Base-by-base conservation (phyloP, 2,888 invertebrate genomes). In the Leptura quadrifasciata region DNA sequence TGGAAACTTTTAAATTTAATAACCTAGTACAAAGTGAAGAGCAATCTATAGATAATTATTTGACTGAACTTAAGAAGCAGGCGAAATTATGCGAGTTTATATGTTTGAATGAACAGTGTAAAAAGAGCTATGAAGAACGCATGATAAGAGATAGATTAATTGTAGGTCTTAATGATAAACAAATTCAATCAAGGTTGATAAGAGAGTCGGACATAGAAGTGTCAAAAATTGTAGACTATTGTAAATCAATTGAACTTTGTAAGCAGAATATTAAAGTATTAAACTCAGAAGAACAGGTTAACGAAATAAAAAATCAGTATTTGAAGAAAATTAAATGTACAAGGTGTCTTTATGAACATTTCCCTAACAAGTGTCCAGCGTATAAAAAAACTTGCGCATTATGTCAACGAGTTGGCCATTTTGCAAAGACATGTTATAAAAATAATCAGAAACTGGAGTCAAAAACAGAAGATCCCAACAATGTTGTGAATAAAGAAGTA, bases 381-480 rank as follows among this genome's bases (percentile, higher is more conserved):
- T 69, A 69, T 15, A 31, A n/a, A n/a, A 73, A 73, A 52, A 65
- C 64, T 24, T 73, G 67, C 57, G 58, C 55, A 15, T 31, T 35
- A 17, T 73, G 67, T 21, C 65, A 73, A 58, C 31, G 52, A 52
- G 27, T n/a, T 2, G 39, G 39, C n/a, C 73, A 73, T 55, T 73
- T 73, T 65, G 65, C 73, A 21, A 58, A 39, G 17, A 27, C 52
- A 17, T 74, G 74, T 74, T 68, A 35, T 35, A 65, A 27, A 21
- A 65, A 72, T 55, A 4, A 15, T 15, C 47, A 47, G 12, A 47
- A 1, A 1, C 15, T 15, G 47, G 15, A 64, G 54, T 18, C 12
- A 10, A 39, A 3, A 15, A 55, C 35, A 18, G 64, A 65, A 21
- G 39, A 72, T 18, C 10, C 15, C 27, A 24, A 54, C 57, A 64